Conservation (phyloP, 2,113 vertebrate species). For the Coptodon rendalli region DNA sequence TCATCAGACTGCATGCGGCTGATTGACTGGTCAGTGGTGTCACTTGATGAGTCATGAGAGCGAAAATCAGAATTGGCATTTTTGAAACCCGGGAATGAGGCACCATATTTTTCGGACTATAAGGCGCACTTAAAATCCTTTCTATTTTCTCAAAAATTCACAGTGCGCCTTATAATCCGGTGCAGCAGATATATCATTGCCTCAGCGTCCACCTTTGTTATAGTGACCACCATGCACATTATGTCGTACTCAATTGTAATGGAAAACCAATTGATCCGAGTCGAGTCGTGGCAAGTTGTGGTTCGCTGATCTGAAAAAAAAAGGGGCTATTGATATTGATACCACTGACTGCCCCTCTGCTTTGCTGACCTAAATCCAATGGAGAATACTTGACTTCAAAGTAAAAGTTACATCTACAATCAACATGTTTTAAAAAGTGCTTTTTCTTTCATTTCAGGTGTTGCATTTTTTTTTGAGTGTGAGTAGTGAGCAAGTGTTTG, state of each 20-base stretch:
- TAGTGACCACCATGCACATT: background rate
- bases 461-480: background rate
- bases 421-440: background rate
- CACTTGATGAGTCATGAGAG: background rate
- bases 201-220: background rate
- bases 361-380: background rate
- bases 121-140: background rate
- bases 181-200: background rate
- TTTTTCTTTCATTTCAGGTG: background rate
- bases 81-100: background rate
- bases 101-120: background rate
- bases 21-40: background rate
- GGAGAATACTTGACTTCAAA: background rate
- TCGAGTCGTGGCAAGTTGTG: background rate
- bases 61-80: background rate
- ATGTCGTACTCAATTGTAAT: background rate
- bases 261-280: background rate
- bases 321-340: too few relatives aligned
- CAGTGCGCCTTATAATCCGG: background rate
- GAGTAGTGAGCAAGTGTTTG: background rate
- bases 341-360: too few relatives aligned
- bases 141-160: background rate
- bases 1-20: background rate
- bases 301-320: background rate
- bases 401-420: background rate